Conservation (phyloP, 2,797 vertebrate genomes). For the Aplochiton taeniatus region DNA sequence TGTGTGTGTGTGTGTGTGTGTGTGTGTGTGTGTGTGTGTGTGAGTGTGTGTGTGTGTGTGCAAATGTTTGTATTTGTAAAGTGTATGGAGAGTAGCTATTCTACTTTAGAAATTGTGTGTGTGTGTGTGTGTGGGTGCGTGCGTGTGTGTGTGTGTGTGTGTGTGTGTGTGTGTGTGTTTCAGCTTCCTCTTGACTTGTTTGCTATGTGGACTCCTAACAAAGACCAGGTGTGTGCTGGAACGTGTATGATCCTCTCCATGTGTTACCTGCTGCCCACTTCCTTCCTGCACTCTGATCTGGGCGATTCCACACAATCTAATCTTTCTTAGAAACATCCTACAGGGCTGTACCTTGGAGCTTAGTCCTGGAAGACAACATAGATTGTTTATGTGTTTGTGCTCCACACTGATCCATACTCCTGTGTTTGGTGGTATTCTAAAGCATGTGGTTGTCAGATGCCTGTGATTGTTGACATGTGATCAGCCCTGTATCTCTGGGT, state of each 20-base stretch:
- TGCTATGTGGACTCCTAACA: conserved; percentile 43
- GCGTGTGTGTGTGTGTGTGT: background rate
- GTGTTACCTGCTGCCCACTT: conserved; percentile 22
- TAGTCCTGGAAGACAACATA: no score
- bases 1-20: background rate
- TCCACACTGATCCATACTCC: no score
- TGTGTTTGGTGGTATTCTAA: no score
- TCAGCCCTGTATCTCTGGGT: no score
- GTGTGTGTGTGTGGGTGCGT: background rate
- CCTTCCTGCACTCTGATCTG: background rate
- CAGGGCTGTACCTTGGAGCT: no score
- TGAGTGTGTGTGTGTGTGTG: conserved; percentile 18
- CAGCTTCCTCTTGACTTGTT: conserved; percentile 18
- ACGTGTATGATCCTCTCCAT: conserved; percentile 27
- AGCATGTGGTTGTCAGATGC: no score
- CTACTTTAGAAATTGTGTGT: background rate
- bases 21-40: background rate
- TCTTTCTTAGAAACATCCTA: conserved; percentile 17
- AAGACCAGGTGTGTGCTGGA: conserved; percentile 47
- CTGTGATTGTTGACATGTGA: no score
- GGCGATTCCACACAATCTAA: background rate
- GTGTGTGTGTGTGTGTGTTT: conserved; percentile 10
- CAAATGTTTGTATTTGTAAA: conserved; percentile 4
- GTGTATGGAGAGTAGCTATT: background rate
- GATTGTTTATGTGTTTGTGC: no score